phyloP scores from a whole-genome alignment of 2,113 vertebrate species.

The Charina bottae region DNA sequence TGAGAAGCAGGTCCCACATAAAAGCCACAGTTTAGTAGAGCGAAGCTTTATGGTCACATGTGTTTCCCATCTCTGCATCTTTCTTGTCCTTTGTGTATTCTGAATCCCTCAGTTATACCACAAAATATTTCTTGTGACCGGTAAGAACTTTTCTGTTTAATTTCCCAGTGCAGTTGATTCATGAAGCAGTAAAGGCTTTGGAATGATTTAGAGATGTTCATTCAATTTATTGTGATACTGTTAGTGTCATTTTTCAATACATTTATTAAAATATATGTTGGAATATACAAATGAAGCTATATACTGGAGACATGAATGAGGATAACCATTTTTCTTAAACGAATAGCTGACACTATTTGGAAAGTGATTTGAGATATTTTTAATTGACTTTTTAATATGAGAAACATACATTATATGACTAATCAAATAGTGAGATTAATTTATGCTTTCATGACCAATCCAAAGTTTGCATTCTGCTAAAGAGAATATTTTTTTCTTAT shows the following conservation, averaged over 20 bases:
- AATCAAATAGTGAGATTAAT: not conserved
- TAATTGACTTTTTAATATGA: not conserved
- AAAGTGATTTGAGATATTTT: slow-evolving; percentile 1
- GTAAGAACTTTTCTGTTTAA: not conserved
- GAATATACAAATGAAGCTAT: not conserved
- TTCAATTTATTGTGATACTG: not conserved
- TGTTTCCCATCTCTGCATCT: not conserved
- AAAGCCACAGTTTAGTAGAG: not conserved
- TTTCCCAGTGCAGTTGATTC: not conserved
- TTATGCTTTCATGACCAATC: not conserved
- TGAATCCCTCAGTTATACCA: not conserved
- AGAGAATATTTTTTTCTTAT: not conserved
- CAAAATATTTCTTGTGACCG: not conserved
- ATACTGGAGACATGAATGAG: slow-evolving; percentile 6
- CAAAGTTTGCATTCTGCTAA: not conserved
- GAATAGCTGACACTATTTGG: not conserved
- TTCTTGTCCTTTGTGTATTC: not conserved
- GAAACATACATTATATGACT: not conserved
- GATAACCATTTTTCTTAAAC: slow-evolving; percentile 1
- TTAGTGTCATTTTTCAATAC: slow-evolving; percentile 10
- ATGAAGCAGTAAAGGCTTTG: not conserved
- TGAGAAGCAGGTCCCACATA: not conserved
- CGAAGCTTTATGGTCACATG: not conserved
- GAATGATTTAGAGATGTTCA: not conserved
- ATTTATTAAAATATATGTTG: not conserved